Conservation (phyloP, 2,113 vertebrate genomes). For the Serilophus lunatus region DNA sequence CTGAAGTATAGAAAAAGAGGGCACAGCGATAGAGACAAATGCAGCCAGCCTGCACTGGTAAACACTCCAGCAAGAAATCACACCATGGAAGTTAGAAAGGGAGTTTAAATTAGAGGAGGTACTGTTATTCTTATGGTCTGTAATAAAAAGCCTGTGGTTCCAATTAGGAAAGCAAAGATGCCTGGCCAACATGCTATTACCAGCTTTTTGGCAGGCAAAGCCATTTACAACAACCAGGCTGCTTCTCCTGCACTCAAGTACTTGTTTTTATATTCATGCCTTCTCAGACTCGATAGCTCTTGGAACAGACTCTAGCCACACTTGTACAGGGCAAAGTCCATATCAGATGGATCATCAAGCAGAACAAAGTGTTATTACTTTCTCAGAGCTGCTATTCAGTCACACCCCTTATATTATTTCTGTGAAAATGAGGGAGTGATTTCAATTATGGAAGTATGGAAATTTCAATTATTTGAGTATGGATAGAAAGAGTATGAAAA, state of each 20-base stretch:
- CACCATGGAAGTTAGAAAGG: neutral
- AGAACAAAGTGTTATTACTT: conserved; percentile 45
- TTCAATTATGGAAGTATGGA: neutral
- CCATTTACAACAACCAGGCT: conserved; percentile 54
- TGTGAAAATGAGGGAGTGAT: conserved; percentile 14
- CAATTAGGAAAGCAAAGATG: conserved; percentile 64
- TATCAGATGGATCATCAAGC: conserved; percentile 44
- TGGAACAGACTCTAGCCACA: conserved; percentile 50
- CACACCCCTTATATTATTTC: neutral
- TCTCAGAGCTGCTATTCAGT: conserved; percentile 33
- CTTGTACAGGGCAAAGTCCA: conserved; percentile 52
- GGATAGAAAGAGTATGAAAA: neutral
- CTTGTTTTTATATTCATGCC: conserved; percentile 71
- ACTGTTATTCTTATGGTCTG: conserved; percentile 31
- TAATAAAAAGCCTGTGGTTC: conserved; percentile 59
- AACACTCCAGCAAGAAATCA: neutral
- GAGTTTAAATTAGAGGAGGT: conserved; percentile 10
- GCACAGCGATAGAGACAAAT: neutral
- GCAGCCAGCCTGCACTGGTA: neutral
- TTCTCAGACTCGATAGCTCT: conserved; percentile 55
- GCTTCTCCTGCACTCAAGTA: conserved; percentile 60
- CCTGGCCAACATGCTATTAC: conserved; percentile 61
- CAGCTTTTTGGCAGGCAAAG: conserved; percentile 67
- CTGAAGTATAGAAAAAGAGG: neutral
- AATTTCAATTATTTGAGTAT: neutral